These are phyloP conservation scores for Drosophila guanche DNA, from an alignment of 1,140 invertebrate genomes.

Conservation along the genomic window DNA sequence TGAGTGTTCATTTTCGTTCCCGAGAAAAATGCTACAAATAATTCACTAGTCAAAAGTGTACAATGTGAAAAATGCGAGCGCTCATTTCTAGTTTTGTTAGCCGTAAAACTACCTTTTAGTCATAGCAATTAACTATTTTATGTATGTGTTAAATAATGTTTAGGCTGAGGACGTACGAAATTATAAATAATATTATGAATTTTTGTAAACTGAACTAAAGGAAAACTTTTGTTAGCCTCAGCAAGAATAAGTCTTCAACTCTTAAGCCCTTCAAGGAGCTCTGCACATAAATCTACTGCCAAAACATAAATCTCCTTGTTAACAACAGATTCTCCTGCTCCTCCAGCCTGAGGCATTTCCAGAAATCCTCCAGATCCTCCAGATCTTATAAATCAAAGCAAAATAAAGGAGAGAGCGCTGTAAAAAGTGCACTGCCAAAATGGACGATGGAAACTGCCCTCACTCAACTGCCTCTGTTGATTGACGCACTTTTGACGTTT, in stretches of 20 bases:
- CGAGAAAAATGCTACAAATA: constrained; percentile 65
- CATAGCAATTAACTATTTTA: constrained; percentile 33
- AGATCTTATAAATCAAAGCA: constrained; percentile 47
- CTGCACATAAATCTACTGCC: constrained; percentile 34
- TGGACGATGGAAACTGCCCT: constrained; percentile 2
- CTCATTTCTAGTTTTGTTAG: constrained; percentile 70
- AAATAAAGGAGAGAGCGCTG: constrained; percentile 17
- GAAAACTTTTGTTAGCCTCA: no score
- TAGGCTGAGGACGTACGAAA: constrained; percentile 60
- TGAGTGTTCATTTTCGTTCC: constrained; percentile 20
- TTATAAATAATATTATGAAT: constrained; percentile 32
- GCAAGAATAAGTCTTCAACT: neutral
- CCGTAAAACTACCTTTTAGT: constrained; percentile 13
- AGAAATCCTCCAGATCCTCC: constrained; percentile 23
- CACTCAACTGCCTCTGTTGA: constrained; percentile 64
- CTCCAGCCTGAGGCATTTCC: constrained; percentile 4
- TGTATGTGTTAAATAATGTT: constrained; percentile 46
- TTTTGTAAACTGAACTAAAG: constrained; percentile 11
- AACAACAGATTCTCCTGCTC: constrained; percentile 30
- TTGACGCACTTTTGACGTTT: constrained; percentile 76
- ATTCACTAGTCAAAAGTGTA: constrained; percentile 82
- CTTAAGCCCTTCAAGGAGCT: neutral
- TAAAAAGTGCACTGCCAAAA: constrained; percentile 29
- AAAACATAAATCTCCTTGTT: constrained; percentile 43
- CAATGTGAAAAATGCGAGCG: constrained; percentile 78